A percentile compares a stretch with the other conserved stretches of the same genome.
Evolutionary conservation across 2,113 vertebrate species (phyloP).

Genomic region (Lanius collurio): DNA sequence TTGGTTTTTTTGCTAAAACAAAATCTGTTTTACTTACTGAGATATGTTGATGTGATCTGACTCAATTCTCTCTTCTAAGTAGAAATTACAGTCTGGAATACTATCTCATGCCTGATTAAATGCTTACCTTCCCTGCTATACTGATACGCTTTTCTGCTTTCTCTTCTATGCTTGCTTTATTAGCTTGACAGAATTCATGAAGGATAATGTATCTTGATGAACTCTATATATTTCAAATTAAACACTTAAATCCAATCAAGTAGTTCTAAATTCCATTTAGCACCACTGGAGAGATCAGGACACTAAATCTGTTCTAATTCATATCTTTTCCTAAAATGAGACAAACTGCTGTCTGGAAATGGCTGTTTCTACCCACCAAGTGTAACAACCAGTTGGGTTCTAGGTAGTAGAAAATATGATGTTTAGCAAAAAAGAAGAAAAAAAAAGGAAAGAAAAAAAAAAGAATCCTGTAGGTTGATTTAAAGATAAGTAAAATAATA

Average conservation of each 20-base stretch:
- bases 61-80: not conserved
- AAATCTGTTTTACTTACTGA: not conserved
- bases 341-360: not conserved
- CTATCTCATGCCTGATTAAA: not conserved
- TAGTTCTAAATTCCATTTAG: not conserved
- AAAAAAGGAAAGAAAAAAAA: not conserved
- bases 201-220: not conserved
- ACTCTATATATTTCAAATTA: not conserved
- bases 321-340: not conserved
- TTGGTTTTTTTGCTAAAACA: not conserved
- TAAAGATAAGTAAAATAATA: not conserved
- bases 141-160: not conserved
- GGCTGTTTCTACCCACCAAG: not conserved
- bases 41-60: not conserved
- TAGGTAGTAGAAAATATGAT: not conserved
- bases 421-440: not conserved
- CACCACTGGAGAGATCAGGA: not conserved
- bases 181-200: not conserved
- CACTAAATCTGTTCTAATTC: not conserved
- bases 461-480: not conserved
- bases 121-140: not conserved
- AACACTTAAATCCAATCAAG: not conserved
- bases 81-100: not conserved
- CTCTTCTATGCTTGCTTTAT: not conserved
- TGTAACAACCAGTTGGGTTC: not conserved